Evolutionary conservation across 1,140 invertebrate genomes (phyloP), one percentile per base, ranked within the genome.

Genomic region (Chironomus striatipennis): DNA sequence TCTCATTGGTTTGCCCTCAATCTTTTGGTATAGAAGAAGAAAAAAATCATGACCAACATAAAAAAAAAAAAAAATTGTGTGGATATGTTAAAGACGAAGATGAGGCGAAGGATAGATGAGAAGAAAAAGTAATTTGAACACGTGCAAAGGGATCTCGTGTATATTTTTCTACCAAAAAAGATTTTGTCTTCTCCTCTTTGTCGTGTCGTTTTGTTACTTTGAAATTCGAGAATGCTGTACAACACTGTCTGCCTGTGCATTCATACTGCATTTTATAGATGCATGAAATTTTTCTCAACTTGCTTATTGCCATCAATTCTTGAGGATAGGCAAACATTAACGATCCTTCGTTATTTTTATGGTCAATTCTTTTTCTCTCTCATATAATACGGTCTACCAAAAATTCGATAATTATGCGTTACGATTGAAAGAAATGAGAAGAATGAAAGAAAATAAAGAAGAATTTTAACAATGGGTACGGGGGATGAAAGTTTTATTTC

Each of bases 91-190:
- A 15, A 57, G 47, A 15, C 12, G 47, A 57, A 57, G 47, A 34
- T 34, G 47, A 57, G 47, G 5, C 47, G 47, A 70, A 70, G 18
- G 65, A 12, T 9, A 70, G 65, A 70, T 9, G 20, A 20, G 65
- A 70, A 70, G 65, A 70, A 67, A 70, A 70, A 70, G 47, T 70
- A 70, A 70, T 70, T 70, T 70, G 65, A 70, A 70, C 65, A 70
- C 65, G 65, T 70, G 65, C 65, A 70, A 70, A 70, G 65, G 65
- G 65, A 70, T 70, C 65, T 9, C 9, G 17, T 70, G 9, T 15
- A 10, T 21, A 18, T 70, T 70, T 18, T 18, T 17, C n/a, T 9
- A 70, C n/a, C 9, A 21, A 21, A 70, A 18, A 70, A 20, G 18
- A 18, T 70, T 70, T 20, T 70, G 4, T 20, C 18, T 70, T 70